Base-by-base conservation (phyloP, 30 jellyfish, hydroid and myxozoan species). In the Chironex yamaguchii region DNA sequence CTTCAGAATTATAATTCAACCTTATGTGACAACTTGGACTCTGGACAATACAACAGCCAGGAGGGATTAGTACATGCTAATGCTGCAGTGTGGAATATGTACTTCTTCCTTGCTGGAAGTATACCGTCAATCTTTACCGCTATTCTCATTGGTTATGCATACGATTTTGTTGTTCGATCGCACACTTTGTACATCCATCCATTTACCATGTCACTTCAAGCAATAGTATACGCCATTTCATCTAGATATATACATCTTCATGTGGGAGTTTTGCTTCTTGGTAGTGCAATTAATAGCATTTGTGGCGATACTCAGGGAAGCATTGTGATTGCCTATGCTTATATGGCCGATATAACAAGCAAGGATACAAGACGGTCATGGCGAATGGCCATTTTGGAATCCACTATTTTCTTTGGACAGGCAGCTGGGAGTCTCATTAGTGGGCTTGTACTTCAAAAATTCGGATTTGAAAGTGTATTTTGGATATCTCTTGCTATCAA, bases 231-330 rank as follows among this genome's bases (percentile, higher is more conserved):
- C 49, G 24, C 75, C 30, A 2, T 49, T 28, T 62, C 85, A 54
- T 82, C 90, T 0, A 65, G 54, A 13, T 64, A 30, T 35, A 27
- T 0, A 13, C 27, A 63, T 24, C 21, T 73, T 0, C 69, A 58
- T 62, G 54, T 86, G 20, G 66, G 80, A 2, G 62, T 58, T 0
- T 54, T 86, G 58, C 86, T 78, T 1, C 32, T 86, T 31, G 96
- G 81, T 14, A 33, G 90, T 1, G 30, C 86, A 2, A 23, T 86
- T 3, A 86, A 88, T 0, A 21, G 72, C 66, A 14, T 67, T 11
- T 86, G 4, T 51, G 96, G 89, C 32, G 96, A 86, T 50, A 28
- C 75, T 2, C 90, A 86, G 67, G 96, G 96, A 0, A 77, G 72
- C 4, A 75, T 86, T 28, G 75, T 86, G 96, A 49, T 86, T 13